Base-by-base conservation (phyloP, 2,888 invertebrate species). In the Drosophila neotestacea region DNA sequence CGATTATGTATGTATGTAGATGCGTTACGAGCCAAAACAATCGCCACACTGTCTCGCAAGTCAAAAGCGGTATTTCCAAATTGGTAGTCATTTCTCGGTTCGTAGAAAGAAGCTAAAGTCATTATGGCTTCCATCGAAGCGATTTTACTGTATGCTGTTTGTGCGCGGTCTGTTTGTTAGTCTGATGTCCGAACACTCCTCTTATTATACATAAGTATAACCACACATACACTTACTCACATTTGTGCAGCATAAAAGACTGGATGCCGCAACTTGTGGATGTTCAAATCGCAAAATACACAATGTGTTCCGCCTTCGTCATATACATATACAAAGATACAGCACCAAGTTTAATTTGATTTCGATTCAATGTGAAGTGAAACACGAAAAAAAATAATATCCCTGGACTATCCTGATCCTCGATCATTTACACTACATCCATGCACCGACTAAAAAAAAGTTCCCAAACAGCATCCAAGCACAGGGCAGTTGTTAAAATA, bases 111-210 rank as follows among this genome's bases (percentile, higher is more conserved):
- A 90, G 90, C 81, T 87, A 84, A 80, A 83, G 82, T 88, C 91
- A 90, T 91, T 91, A 90, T 90, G 90, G 90, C 91, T 91, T 91
- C 90, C 90, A 91, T 90, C 90, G 91, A 90, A 90, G 88, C 84
- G 89, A 86, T 84, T 83, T 83, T 73, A 70, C 70, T 85, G 72
- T 74, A 70, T 64, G 77, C 65, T 77, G 89, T 75, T 81, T 88
- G 85, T 61, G 76, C 73, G 85, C 85, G 85, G 84, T 70, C 85
- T 87, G 84, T 84, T 89, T 84, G 84, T 89, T 81, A 89, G 77
- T 76, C 89, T 81, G 89, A 81, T 84, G 85, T 76, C 88, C 73
- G 85, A 90, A 85, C 88, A 82, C 89, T 81, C 76, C 88, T 84
- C 88, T 89, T 89, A 88, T 88, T 86, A 81, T 84, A 84, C 73